A percentile compares a stretch with the other conserved stretches of the same genome.
These are phyloP conservation scores for Amphipoea oculea DNA, from an alignment of 2,888 invertebrate species.

Conservation along the genomic window DNA sequence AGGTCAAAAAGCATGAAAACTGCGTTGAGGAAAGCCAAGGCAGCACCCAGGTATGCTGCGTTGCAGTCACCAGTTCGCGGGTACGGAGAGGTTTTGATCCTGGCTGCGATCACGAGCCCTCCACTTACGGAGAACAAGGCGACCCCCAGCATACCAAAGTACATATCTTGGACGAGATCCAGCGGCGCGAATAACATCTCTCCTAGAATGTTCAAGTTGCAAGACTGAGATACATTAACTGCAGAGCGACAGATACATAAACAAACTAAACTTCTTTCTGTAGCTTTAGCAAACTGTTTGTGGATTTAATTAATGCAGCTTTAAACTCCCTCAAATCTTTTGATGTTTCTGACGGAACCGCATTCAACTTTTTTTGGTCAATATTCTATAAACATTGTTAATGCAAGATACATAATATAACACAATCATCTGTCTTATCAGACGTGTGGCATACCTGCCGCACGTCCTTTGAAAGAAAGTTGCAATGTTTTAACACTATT, in stretches of 20 bases:
- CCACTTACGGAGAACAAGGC: slow-evolving; percentile 81
- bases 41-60: slow-evolving; percentile 75
- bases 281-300: slow-evolving; percentile 28
- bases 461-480: slow-evolving; percentile 20
- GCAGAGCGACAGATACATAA: slow-evolving; percentile 37
- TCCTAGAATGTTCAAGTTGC: slow-evolving; percentile 79
- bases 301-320: slow-evolving; percentile 36
- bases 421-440: no score
- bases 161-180: slow-evolving; percentile 88
- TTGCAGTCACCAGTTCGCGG: slow-evolving; percentile 82
- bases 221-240: slow-evolving; percentile 54
- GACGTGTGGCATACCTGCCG: neutral
- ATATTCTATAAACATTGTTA: slow-evolving; percentile 33
- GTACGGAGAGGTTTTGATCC: slow-evolving; percentile 71
- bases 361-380: slow-evolving; percentile 19
- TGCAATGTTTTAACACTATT: slow-evolving; percentile 27
- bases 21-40: slow-evolving; percentile 78
- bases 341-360: slow-evolving; percentile 43
- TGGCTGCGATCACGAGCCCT: slow-evolving; percentile 77
- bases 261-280: slow-evolving; percentile 40
- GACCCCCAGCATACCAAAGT: slow-evolving; percentile 83
- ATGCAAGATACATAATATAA: slow-evolving; percentile 15
- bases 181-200: slow-evolving; percentile 86
- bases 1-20: slow-evolving; percentile 84
- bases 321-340: slow-evolving; percentile 32